phyloP scores from a whole-genome alignment of 2,113 vertebrate species.

The Scolopax mira region DNA sequence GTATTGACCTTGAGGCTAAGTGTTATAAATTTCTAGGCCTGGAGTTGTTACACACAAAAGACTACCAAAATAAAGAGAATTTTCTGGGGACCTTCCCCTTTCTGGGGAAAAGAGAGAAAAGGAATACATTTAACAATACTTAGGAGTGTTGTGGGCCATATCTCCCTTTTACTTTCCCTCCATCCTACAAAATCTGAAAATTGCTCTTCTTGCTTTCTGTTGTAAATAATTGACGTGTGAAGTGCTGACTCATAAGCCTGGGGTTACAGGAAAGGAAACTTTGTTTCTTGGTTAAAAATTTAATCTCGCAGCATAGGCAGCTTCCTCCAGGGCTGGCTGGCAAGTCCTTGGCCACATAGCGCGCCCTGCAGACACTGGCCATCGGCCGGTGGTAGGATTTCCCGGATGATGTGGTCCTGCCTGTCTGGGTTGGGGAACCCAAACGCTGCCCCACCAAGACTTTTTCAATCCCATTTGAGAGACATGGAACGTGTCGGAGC shows the following conservation, averaged over 20 bases:
- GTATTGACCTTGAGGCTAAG: not conserved
- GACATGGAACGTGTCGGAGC: not conserved
- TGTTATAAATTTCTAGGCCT: not conserved
- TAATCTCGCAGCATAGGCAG: not conserved
- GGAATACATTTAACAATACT: not conserved
- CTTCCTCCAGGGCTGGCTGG: not conserved
- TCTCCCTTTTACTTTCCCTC: not conserved
- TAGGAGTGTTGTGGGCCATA: not conserved
- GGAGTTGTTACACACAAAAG: not conserved
- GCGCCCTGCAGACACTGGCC: accelerated
- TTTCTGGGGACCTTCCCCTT: not conserved
- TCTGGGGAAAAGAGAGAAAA: not conserved
- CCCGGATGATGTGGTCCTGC: not conserved
- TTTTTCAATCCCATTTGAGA: accelerated
- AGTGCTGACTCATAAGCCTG: conserved; percentile 73
- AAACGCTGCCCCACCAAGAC: not conserved
- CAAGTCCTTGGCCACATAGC: not conserved
- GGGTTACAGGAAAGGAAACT: conserved; percentile 73
- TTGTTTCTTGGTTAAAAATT: conserved; percentile 73
- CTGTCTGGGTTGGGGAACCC: not conserved
- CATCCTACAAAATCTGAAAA: conserved; percentile 17
- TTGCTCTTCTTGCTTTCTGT: conserved; percentile 41
- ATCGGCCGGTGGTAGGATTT: accelerated
- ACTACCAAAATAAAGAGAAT: not conserved
- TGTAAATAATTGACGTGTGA: conserved; percentile 68